Base-by-base conservation (phyloP, 2,888 invertebrate genomes). In the Agrypnus murinus region DNA sequence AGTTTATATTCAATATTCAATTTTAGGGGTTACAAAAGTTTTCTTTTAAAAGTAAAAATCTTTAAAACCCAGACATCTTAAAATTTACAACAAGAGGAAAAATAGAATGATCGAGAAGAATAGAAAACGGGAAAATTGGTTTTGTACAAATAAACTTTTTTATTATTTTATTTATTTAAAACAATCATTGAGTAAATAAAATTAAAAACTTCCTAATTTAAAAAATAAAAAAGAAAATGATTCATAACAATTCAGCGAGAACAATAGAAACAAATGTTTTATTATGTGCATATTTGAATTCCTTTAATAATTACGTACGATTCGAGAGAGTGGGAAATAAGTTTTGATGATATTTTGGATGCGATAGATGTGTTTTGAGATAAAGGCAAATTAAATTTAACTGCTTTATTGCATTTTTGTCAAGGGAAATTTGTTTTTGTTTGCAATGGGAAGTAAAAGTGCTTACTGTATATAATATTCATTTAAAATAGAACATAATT, bases 251-350 rank as follows among this genome's bases (percentile, higher is more conserved):
- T 65, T 55, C 50, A 62, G 53, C 25, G 64, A 67, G 71, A 64
- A 72, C 72, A 72, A 69, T 60, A 69, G 66, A 63, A 71, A 68
- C 65, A 72, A 72, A 72, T 69, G 73, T 70, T 62, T 72, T 70
- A 69, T 69, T 67, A 73, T 67, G 69, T 73, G 73, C 73, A 73
- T 73, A 73, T 73, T 73, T 73, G 73, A 67, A 73, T 72, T 72
- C 65, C 69, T 62, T 60, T 72, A 72, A 72, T 72, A 72, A 72
- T 72, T 69, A 72, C 69, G 62, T 63, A 65, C 72, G 63, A 72
- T 69, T 70, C 70, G 63, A 67, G 66, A 70, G 70, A 66, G 68
- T 62, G 14, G 66, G 73, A 73, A 73, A 50, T 46, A 66, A 70
- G 73, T 73, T 70, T 73, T 73, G 73, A 73, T 66, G 43, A 34